Evolutionary conservation across 2,888 invertebrate genomes (phyloP).

Genomic region (Leucania comma): DNA sequence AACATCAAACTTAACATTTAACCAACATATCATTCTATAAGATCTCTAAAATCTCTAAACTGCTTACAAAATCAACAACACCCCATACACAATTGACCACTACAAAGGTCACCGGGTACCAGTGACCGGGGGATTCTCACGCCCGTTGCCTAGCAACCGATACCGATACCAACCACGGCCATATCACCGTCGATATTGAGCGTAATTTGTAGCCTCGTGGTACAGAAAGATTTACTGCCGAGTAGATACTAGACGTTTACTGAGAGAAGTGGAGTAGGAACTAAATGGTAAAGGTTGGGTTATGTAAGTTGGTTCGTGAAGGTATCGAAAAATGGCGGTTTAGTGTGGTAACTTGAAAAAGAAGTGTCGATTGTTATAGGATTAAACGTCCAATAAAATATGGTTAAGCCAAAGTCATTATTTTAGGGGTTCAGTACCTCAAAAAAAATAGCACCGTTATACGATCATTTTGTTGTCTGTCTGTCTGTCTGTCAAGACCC

Average conservation of each 20-base stretch:
- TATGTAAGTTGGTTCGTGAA: conserved; percentile 33
- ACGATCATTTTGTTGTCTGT: too few relatives aligned
- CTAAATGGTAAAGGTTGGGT: conserved; percentile 51
- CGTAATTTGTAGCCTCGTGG: conserved; percentile 87
- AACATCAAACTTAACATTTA: conserved; percentile 13
- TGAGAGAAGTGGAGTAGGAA: conserved; percentile 64
- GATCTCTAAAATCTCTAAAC: conserved; percentile 31
- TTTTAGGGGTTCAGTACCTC: too few relatives aligned
- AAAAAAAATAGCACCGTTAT: too few relatives aligned
- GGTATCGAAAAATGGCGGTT: conserved; percentile 8
- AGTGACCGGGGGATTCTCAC: conserved; percentile 78
- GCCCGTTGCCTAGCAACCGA: conserved; percentile 82
- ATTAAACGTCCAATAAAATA: too few relatives aligned
- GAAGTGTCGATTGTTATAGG: not conserved
- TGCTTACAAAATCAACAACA: conserved; percentile 38
- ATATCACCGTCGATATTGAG: conserved; percentile 82
- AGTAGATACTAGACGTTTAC: conserved; percentile 69
- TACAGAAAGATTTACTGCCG: conserved; percentile 78
- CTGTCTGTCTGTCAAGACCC: too few relatives aligned
- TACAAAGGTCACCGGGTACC: conserved; percentile 63
- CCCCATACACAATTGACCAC: conserved; percentile 59
- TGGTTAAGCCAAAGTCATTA: too few relatives aligned
- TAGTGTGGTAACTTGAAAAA: conserved; percentile 9
- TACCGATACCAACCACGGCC: conserved; percentile 65
- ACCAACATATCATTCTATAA: conserved; percentile 6